Evolutionary conservation across 2,888 invertebrate genomes (phyloP).

Genomic region (Deroplatys truncata): DNA sequence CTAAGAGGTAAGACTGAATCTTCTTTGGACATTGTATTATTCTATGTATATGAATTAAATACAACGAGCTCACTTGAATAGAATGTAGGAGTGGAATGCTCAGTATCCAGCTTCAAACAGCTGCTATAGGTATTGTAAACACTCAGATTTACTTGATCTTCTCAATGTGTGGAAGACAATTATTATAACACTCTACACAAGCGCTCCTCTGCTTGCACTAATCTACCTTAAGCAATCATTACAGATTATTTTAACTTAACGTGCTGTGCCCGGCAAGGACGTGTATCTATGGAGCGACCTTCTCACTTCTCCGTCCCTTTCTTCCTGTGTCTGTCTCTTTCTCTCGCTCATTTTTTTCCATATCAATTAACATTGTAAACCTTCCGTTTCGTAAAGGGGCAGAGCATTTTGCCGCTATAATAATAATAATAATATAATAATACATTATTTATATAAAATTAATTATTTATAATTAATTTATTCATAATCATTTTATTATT

Average conservation of each 20-base stretch:
- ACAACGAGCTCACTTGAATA: background rate
- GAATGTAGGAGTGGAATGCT: too few species aligned
- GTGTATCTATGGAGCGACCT: background rate
- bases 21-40: background rate
- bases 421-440: too few species aligned
- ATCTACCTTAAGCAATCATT: background rate
- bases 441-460: too few species aligned
- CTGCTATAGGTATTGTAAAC: background rate
- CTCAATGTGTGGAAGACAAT: background rate
- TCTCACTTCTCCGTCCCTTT: background rate
- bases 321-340: background rate
- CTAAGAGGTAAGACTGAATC: background rate
- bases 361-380: background rate
- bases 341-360: background rate
- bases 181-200: background rate
- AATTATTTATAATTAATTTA: too few species aligned
- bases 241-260: background rate
- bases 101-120: background rate
- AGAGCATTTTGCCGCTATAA: too few species aligned
- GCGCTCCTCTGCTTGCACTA: background rate
- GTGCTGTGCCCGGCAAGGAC: background rate
- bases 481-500: too few species aligned
- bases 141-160: background rate
- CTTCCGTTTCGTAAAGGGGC: background rate
- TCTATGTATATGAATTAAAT: background rate